Evolutionary conservation across 2,888 invertebrate species (phyloP).

Genomic region (Drosophila melanocephala): DNA sequence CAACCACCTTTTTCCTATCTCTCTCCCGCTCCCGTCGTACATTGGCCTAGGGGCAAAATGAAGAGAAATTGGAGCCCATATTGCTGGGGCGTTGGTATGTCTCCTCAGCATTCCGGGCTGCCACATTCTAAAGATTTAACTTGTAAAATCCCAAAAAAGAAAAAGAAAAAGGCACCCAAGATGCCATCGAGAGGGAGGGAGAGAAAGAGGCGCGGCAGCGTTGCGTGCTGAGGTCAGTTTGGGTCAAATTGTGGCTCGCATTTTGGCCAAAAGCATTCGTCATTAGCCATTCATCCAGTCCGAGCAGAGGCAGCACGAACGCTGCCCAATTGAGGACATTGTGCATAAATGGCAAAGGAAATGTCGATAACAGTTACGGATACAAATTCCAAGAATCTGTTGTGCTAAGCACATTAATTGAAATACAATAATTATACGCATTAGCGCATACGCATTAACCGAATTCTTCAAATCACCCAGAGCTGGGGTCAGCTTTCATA

Average conservation of each 20-base stretch:
- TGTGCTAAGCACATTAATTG: constrained; percentile 55
- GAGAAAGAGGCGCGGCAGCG: constrained; percentile 12
- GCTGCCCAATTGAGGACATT: background rate
- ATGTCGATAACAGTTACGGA: constrained; percentile 41
- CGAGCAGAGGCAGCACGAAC: background rate
- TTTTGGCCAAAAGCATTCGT: constrained; percentile 47
- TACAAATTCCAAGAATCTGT: constrained; percentile 12
- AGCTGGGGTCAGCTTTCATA: background rate
- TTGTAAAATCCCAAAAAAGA: constrained; percentile 20
- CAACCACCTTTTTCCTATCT: background rate
- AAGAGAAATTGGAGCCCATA: constrained; percentile 7
- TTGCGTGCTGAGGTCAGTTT: constrained; percentile 57
- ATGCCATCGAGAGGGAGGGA: background rate
- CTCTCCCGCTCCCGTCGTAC: constrained; percentile 22
- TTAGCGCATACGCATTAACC: constrained; percentile 46
- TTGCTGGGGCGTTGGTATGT: constrained; percentile 28
- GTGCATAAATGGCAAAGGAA: background rate
- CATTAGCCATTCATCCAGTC: constrained; percentile 50
- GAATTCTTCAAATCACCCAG: background rate
- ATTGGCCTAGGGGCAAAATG: constrained; percentile 29
- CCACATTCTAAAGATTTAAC: constrained; percentile 58
- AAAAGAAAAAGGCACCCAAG: constrained; percentile 12
- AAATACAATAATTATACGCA: constrained; percentile 60
- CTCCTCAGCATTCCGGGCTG: constrained; percentile 30
- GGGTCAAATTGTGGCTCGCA: constrained; percentile 44